A percentile compares a stretch with the other conserved stretches of the same genome.
These are phyloP conservation scores for Tylochromis polylepis DNA, from an alignment of 2,113 vertebrate genomes.

Conservation along the genomic window DNA sequence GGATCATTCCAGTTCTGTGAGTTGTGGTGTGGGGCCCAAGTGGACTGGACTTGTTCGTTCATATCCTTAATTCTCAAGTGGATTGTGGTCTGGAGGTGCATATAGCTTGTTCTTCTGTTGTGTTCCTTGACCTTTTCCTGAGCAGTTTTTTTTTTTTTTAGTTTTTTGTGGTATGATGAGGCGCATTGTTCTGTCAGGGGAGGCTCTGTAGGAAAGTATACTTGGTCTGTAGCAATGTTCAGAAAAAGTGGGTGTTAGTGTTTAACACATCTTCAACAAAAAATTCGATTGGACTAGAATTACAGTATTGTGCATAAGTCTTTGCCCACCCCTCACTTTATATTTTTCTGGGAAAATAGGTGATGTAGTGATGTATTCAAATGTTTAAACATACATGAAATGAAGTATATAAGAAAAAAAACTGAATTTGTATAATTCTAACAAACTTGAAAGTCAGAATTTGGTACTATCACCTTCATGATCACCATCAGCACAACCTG, in stretches of 20 bases:
- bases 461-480: background rate
- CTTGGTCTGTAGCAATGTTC: background rate
- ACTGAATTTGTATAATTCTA: background rate
- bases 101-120: background rate
- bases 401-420: background rate
- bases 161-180: background rate
- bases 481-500: background rate
- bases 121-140: background rate
- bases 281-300: background rate
- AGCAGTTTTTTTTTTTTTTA: background rate
- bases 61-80: background rate
- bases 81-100: background rate
- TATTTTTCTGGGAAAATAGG: background rate
- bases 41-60: background rate
- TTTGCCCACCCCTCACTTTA: background rate
- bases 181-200: background rate
- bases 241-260: background rate
- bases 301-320: background rate
- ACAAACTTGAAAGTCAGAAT: background rate
- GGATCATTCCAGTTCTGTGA: background rate
- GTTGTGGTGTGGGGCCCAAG: background rate
- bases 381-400: background rate
- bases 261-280: background rate
- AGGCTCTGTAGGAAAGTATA: background rate
- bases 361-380: background rate